phyloP scores from a whole-genome alignment of 2,113 vertebrate species.

The Oncorhynchus clarkii region DNA sequence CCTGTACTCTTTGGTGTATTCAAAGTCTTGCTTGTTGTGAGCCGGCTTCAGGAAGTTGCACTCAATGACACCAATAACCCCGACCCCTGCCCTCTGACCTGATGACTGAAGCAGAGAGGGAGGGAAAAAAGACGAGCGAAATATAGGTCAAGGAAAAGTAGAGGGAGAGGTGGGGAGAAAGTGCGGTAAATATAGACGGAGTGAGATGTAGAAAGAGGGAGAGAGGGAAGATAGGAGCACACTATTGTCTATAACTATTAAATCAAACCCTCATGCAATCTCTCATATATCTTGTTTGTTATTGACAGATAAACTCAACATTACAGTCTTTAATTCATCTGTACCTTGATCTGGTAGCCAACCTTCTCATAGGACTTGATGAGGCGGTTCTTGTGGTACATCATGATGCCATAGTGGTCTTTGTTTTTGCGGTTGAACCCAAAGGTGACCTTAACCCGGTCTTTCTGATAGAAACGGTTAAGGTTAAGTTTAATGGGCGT shows the following conservation, averaged over 20 bases:
- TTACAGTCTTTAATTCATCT: background rate
- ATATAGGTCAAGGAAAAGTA: background rate
- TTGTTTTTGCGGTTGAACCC: constrained; percentile 77
- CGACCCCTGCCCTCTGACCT: constrained; percentile 71
- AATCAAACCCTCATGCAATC: background rate
- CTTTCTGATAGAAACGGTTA: constrained; percentile 65
- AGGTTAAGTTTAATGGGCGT: constrained; percentile 46
- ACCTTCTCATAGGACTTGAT: constrained; percentile 83
- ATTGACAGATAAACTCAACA: background rate
- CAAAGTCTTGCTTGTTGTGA: constrained; percentile 85
- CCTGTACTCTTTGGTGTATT: constrained; percentile 83
- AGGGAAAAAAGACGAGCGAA: background rate
- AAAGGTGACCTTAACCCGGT: constrained; percentile 81
- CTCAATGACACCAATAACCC: constrained; percentile 80
- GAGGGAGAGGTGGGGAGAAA: background rate
- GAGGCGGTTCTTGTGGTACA: constrained; percentile 84
- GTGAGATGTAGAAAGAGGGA: background rate
- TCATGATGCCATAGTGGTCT: constrained; percentile 78
- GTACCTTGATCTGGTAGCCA: constrained; percentile 80
- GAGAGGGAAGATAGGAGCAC: background rate
- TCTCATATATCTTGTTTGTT: background rate
- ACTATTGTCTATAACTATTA: background rate
- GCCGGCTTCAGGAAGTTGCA: constrained; percentile 82
- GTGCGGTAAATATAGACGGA: background rate
- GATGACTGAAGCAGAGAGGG: constrained; percentile 53